Evolutionary conservation across 2,113 vertebrate genomes (phyloP).

Genomic region (Phycodurus eques): DNA sequence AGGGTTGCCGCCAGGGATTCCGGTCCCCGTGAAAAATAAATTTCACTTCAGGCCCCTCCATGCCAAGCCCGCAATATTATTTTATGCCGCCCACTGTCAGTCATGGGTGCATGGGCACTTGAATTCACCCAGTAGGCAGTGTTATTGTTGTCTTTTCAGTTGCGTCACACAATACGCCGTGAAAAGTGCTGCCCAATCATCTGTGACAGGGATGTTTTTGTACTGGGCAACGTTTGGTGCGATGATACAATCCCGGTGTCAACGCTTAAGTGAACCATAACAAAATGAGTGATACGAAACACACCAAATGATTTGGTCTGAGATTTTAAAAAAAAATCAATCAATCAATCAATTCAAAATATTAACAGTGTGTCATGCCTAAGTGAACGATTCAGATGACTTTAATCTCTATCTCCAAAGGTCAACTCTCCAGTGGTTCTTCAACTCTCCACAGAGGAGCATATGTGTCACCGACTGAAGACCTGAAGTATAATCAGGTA

Average conservation of each 20-base stretch:
- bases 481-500: conserved; percentile 98
- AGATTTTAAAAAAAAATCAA: too few relatives aligned
- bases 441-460: conserved; percentile 94
- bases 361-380: not conserved
- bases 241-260: too few relatives aligned
- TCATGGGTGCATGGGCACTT: not conserved
- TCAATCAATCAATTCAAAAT: too few relatives aligned
- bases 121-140: not conserved
- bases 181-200: not conserved
- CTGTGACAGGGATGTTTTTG: not conserved
- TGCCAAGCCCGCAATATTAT: not conserved
- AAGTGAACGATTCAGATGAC: not conserved
- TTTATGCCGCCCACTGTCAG: not conserved
- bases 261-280: too few relatives aligned
- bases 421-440: conserved; percentile 86
- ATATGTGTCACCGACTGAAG: conserved; percentile 90
- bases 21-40: not conserved
- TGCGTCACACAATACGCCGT: not conserved
- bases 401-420: conserved; percentile 59
- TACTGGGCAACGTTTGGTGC: not conserved
- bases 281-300: too few relatives aligned
- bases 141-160: not conserved
- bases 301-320: too few relatives aligned
- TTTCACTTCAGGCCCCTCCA: not conserved
- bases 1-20: not conserved